These are phyloP conservation scores for Hyposoter didymator DNA, from an alignment of 2,888 invertebrate genomes.

Conservation along the genomic window DNA sequence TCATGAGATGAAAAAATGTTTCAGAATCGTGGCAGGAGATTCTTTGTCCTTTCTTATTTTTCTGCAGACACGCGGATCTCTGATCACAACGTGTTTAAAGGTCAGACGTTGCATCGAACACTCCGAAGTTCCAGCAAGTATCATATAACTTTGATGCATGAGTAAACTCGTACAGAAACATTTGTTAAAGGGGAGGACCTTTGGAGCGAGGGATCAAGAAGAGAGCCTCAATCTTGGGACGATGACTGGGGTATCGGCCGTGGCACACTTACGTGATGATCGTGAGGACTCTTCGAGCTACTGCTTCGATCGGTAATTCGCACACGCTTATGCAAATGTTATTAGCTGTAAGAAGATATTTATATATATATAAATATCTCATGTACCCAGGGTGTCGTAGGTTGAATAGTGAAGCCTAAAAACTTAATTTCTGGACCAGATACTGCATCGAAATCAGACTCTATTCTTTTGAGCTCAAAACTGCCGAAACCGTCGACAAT, in stretches of 20 bases:
- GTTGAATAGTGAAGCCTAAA: not conserved
- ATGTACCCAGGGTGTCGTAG: not conserved
- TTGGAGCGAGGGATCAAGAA: conserved; percentile 58
- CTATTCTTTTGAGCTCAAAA: not conserved
- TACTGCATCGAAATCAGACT: not conserved
- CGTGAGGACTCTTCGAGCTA: conserved; percentile 70
- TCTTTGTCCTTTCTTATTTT: not conserved
- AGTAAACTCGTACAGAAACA: conserved; percentile 39
- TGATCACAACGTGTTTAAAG: conserved; percentile 60
- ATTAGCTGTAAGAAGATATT: conserved; percentile 59
- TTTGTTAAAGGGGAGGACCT: conserved; percentile 54
- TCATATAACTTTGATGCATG: conserved; percentile 55
- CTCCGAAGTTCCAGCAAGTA: conserved; percentile 26
- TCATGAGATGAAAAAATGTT: not conserved
- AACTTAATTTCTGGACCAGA: not conserved
- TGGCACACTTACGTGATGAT: conserved; percentile 78
- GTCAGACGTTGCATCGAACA: conserved; percentile 49
- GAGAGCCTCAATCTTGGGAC: conserved; percentile 63
- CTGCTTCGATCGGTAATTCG: conserved; percentile 55
- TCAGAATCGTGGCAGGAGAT: not conserved
- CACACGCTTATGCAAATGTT: conserved; percentile 71
- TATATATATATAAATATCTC: not conserved
- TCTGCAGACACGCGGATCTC: conserved; percentile 19
- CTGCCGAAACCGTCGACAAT: not conserved
- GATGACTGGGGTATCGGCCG: conserved; percentile 72